A percentile compares a stretch with the other conserved stretches of the same genome.
phyloP scores from a whole-genome alignment of 2,113 vertebrate species.

The Tragelaphus imberbis region DNA sequence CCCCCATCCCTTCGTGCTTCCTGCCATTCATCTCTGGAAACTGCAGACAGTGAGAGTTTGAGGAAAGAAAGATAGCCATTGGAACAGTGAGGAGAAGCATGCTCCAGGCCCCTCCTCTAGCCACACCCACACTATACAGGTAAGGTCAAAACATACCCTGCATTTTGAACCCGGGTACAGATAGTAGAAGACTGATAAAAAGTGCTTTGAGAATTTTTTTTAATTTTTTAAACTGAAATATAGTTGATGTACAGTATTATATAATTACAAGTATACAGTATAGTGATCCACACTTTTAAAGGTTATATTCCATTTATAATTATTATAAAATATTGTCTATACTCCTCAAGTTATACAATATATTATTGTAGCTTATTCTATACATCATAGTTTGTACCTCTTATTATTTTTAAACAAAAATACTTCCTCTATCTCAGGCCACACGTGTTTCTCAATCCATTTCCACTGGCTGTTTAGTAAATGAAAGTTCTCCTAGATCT shows the following conservation, averaged over 20 bases:
- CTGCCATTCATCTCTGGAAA: not conserved
- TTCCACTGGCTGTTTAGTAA: not conserved
- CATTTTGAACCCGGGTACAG: not conserved
- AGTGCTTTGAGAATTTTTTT: not conserved
- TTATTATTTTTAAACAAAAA: conserved; percentile 16
- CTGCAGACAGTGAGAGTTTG: not conserved
- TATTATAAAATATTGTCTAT: not conserved
- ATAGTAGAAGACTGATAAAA: not conserved
- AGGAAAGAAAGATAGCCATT: not conserved
- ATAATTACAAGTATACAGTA: not conserved
- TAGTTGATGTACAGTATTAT: not conserved
- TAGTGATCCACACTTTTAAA: not conserved
- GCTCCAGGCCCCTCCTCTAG: not conserved
- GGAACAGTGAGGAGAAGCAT: not conserved
- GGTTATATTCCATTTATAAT: not conserved
- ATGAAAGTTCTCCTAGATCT: not conserved
- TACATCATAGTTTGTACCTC: not conserved
- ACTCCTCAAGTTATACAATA: not conserved
- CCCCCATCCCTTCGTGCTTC: not conserved
- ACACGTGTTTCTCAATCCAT: not conserved
- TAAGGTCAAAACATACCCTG: not conserved
- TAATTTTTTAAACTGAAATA: not conserved
- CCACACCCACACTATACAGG: not conserved
- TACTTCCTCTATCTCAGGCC: not conserved
- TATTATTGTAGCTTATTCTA: not conserved